Conservation (phyloP, 30 jellyfish, hydroid and myxozoan genomes). For the Nemopilema nomurai region DNA sequence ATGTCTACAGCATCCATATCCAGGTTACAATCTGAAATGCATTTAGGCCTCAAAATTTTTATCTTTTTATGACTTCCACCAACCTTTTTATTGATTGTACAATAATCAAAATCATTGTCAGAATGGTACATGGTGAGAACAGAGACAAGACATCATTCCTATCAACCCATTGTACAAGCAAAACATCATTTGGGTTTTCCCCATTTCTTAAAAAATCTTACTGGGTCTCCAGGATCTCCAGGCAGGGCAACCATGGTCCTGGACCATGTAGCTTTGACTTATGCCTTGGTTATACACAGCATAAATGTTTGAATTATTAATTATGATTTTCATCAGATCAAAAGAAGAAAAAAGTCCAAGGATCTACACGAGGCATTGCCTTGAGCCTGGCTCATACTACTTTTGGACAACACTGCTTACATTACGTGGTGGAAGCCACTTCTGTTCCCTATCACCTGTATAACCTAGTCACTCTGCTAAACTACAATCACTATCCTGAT, state of each 20-base stretch:
- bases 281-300: background rate
- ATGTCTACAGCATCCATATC: too few relatives aligned
- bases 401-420: background rate
- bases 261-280: background rate
- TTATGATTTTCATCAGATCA: background rate
- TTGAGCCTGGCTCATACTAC: background rate
- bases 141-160: constrained; percentile 7
- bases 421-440: background rate
- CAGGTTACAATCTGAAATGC: background rate
- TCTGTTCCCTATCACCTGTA: background rate
- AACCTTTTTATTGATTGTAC: background rate
- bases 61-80: background rate
- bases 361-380: too few relatives aligned
- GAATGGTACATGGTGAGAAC: background rate
- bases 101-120: background rate
- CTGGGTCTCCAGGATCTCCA: background rate
- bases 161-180: constrained; percentile 12
- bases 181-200: background rate
- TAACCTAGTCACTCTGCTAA: background rate
- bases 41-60: constrained; percentile 1
- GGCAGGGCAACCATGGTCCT: background rate
- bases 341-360: background rate
- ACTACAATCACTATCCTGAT: background rate
- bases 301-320: background rate
- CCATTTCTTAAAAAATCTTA: background rate